Evolutionary conservation across 2,113 vertebrate species (phyloP).

Genomic region (Tichodroma muraria): DNA sequence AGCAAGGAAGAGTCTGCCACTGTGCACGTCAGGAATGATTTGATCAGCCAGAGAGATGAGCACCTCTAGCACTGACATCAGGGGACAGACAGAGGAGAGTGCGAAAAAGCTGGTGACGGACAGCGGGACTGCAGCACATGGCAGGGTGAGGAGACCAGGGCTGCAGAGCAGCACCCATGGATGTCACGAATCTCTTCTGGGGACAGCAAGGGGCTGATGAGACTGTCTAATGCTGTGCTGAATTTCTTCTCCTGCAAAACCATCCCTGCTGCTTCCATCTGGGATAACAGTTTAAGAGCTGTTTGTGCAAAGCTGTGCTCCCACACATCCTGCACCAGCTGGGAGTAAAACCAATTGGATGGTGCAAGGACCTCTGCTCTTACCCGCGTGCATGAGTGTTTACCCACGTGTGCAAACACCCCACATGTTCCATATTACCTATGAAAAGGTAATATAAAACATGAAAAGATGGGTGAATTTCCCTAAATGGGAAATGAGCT

Average conservation of each 20-base stretch:
- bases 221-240: not conserved
- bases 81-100: slow-evolving; percentile 68
- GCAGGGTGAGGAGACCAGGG: not conserved
- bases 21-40: slow-evolving; percentile 52
- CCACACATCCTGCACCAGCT: not conserved
- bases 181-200: not conserved
- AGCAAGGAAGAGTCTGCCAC: not conserved
- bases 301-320: not conserved
- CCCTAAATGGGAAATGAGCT: not conserved
- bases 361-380: not conserved
- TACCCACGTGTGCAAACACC: not conserved
- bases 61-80: slow-evolving; percentile 57
- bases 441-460: not conserved
- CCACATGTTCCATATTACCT: not conserved
- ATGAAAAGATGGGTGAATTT: not conserved
- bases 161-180: not conserved
- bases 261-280: not conserved
- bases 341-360: not conserved
- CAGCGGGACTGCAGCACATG: not conserved
- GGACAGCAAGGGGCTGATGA: not conserved
- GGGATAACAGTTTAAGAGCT: not conserved
- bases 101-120: not conserved
- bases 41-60: slow-evolving; percentile 41
- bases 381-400: not conserved
- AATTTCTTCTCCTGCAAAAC: not conserved